phyloP scores from a whole-genome alignment of 2,797 vertebrate genomes.

The Chlorospingus flavigularis region DNA sequence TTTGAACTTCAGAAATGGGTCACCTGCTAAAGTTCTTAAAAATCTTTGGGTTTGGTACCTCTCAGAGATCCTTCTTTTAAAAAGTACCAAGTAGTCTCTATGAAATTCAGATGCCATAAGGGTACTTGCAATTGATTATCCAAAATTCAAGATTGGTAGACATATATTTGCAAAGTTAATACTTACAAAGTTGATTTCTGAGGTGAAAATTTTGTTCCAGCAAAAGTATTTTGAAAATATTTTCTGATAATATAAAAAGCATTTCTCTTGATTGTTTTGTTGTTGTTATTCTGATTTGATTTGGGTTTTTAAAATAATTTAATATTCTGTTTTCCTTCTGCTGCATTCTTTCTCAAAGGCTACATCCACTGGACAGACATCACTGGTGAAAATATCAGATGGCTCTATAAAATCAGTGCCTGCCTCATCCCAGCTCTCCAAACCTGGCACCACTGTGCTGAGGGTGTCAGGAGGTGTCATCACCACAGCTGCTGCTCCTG shows the following conservation, averaged over 20 bases:
- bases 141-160: not conserved
- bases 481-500: constrained; percentile 83
- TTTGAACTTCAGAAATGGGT: not conserved
- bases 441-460: constrained; percentile 91
- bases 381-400: constrained; percentile 92
- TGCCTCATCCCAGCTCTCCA: constrained; percentile 86
- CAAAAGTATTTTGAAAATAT: not conserved
- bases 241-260: not conserved
- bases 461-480: constrained; percentile 94
- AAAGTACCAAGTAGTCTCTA: not conserved
- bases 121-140: not conserved
- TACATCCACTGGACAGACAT: constrained; percentile 78
- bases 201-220: not conserved
- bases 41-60: not conserved
- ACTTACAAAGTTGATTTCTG: not conserved
- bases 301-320: not conserved
- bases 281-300: not conserved
- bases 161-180: not conserved
- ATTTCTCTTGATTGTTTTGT: not conserved
- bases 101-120: not conserved
- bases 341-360: constrained; percentile 63
- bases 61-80: not conserved
- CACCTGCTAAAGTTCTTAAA: not conserved
- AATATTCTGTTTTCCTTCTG: not conserved
- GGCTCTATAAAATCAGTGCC: constrained; percentile 88